Evolutionary conservation across 1,140 invertebrate genomes (phyloP), one percentile per base, ranked within the genome.

Genomic region (Macrobrachium nipponense): DNA sequence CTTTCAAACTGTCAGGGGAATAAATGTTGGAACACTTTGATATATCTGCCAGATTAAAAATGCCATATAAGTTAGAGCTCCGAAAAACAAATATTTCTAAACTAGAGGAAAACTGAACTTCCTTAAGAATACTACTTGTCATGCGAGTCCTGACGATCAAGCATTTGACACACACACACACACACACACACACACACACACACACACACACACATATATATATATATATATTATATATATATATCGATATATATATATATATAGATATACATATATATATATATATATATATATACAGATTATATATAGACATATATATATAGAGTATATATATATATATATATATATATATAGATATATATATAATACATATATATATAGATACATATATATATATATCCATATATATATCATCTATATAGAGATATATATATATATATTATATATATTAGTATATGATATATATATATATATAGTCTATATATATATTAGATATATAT

Each of bases 301-400:
- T 7, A 70, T 70, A 70, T 70, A 70, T 70, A 70, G 27, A 70
- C 7, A 70, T 27, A 70, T 70, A 70, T 70, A 70, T 70, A 70
- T 70, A 27, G n/a, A n/a, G n/a, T 70, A 27, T 70, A 7, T 70
- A 27, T 70, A 27, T 70, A 70, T 70, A 70, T 70, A 70, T 70
- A 70, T 70, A 70, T 70, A 70, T 70, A 70, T 70, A 70, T 70
- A 70, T 23, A 70, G 27, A 20, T 70, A 70, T 70, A 70, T 70
- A 70, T 70, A 70, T 70, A 70, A 70, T 70, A 27, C 27, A 70
- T 70, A 70, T 70, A 70, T 70, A 70, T 70, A 8, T 70, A 23
- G 27, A 23, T 27, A 23, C 15, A 8, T 27, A 23, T 70, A 23
- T 27, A 23, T 70, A 23, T 27, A 23, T 70, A 23, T 27, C 1